Evolutionary conservation across 2,113 vertebrate genomes (phyloP), one percentile per base, ranked within the genome.

Genomic region (Corynorhinus townsendii): DNA sequence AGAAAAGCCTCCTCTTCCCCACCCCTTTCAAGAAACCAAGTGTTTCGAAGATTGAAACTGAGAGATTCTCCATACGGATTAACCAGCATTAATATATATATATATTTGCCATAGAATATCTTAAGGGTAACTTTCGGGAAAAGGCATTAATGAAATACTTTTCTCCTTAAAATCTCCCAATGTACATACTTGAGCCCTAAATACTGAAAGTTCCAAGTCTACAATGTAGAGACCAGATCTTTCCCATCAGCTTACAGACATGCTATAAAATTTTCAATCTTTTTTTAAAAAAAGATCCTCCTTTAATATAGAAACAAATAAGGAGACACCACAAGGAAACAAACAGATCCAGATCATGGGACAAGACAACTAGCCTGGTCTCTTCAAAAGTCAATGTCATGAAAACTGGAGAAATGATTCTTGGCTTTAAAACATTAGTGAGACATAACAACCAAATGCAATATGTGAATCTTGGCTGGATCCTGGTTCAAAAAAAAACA

Each of bases 381-480:
- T 69, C 93, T 95, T 96, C 92, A 95, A 96, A 96, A 94, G 92
- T 93, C 79, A 92, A 19, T 90, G 69, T 87, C 81, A 96, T 93
- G 62, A 93, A 95, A 90, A 96, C 82, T 85, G 75, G n/a, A 94
- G 90, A 93, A 97, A 95, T 73, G 87, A 80, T 47, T 93, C 93
- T 86, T 95, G 90, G 59, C 45, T 96, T 94, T 96, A 95, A 96
- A 96, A 96, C 52, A 91, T 96, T 93, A 96, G 43, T 89, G 91
- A 95, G 59, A 90, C 59, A 80, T 71, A 96, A 91, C 64, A 91
- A 89, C 81, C 93, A 96, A 93, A 90, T 90, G 59, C 76, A 96
- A 52, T 86, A 54, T 80, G 71, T 95, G 87, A 95, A 81, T 96
- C 93, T 85, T 89, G 84, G 88, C 91, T 95, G 83, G 83, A 95